Base-by-base conservation (phyloP, 2,113 vertebrate species). In the Mesoclemmys tuberculata region DNA sequence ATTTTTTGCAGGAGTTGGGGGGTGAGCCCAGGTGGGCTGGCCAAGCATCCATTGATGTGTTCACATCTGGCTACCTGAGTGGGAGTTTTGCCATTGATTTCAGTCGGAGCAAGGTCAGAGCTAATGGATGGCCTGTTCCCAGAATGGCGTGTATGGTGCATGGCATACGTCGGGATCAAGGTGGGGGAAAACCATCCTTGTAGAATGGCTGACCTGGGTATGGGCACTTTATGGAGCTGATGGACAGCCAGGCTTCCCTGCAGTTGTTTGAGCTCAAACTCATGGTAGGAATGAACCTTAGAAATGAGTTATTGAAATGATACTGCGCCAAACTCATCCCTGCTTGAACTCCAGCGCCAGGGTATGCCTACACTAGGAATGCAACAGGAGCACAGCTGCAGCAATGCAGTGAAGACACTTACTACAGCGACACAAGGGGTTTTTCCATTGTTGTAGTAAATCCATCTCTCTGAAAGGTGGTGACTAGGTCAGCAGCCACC, bases 61-160 rank as follows among this genome's bases (percentile, higher is more conserved):
- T 51, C 31, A 55, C 11, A 0, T 86, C 52, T 84, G 87, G 77
- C 74, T 29, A 48, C 16, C 54, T 56, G 10, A 61, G 93, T 48
- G 12, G 0, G 3, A 3, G 0, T 27, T 19, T 54, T 52, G 48
- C 41, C 0, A 0, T 52, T 75, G 27, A 55, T 54, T 51, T 29
- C 80, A 0, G 0, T 0, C 38, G 52, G 77, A 14, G 11, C 0
- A 1, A 46, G 27, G 8, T 3, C 16, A 4, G 61, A 27, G 80
- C 1, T 0, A n/a, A 10, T 0, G 2, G 27, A 10, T 0, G 2
- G 27, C 71, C 71, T 22, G 10, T 26, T 35, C 41, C 58, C 48
- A 13, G 38, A 75, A 44, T 10, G 48, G 61, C 19, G 21, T 82
- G 84, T 56, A 5, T 1, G 0, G 8, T 2, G 24, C 77, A 11